Percentiles rank a stretch among this genome's conserved stretches.
These are phyloP conservation scores for Chrysaora quinquecirrha DNA, from an alignment of 30 jellyfish, hydroid and myxozoan species.

Conservation along the genomic window DNA sequence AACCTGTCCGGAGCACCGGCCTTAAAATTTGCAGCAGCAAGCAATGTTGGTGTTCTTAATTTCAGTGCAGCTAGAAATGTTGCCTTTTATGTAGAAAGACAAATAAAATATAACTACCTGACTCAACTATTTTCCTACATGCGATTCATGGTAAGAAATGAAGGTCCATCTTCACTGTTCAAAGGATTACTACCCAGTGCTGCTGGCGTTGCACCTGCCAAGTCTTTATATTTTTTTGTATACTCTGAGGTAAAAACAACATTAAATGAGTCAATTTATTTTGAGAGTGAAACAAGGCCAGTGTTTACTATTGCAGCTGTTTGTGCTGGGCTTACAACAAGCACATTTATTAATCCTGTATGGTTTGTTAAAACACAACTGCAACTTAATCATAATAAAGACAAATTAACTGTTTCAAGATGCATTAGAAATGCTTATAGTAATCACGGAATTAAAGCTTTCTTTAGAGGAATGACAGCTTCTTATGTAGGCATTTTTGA, in stretches of 20 bases:
- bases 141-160: conserved; percentile 83
- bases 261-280: conserved; percentile 53
- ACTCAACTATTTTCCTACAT: conserved; percentile 70
- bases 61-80: conserved; percentile 24
- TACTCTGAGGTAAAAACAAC: conserved; percentile 74
- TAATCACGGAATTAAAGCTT: conserved; percentile 66
- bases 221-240: conserved; percentile 78
- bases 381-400: conserved; percentile 69
- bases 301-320: conserved; percentile 90
- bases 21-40: conserved; percentile 10
- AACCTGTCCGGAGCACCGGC: conserved; percentile 8
- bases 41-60: conserved; percentile 28
- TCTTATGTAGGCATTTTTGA: conserved; percentile 89
- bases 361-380: conserved; percentile 94
- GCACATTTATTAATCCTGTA: conserved; percentile 90
- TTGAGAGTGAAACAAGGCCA: conserved; percentile 71
- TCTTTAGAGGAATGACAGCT: conserved; percentile 92
- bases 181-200: conserved; percentile 87
- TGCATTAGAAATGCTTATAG: conserved; percentile 61
- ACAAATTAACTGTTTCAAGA: conserved; percentile 34
- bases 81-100: conserved; percentile 23
- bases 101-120: conserved; percentile 44
- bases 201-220: conserved; percentile 93
- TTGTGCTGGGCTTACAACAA: conserved; percentile 82
- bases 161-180: conserved; percentile 80